A percentile compares a stretch with the other conserved stretches of the same genome.
phyloP scores from a whole-genome alignment of 2,797 vertebrate species.

The Danio tinwini region DNA sequence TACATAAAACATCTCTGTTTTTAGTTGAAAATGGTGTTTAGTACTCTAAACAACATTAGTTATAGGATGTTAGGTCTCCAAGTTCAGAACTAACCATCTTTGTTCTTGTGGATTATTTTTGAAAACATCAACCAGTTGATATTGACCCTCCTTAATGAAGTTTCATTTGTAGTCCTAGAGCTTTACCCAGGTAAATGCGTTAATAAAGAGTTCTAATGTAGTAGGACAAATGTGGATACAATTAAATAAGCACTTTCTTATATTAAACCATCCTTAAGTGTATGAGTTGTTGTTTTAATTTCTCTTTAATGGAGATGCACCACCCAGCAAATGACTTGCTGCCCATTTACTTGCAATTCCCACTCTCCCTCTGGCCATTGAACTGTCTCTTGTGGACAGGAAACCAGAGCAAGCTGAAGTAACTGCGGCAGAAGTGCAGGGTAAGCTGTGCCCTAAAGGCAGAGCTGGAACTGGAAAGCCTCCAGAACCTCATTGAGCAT shows the following conservation, averaged over 20 bases:
- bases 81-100: no score
- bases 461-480: conserved; percentile 37
- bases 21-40: no score
- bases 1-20: no score
- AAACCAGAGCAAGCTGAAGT: conserved; percentile 41
- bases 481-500: conserved; percentile 56
- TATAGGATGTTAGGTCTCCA: no score
- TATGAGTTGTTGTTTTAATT: conserved; percentile 10
- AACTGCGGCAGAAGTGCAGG: conserved; percentile 30
- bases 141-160: not conserved
- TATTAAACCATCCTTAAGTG: conserved; percentile 4
- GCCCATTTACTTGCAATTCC: conserved; percentile 39
- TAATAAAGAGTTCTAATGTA: not conserved
- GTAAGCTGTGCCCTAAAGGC: conserved; percentile 42
- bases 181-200: not conserved
- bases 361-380: conserved; percentile 30
- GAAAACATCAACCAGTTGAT: not conserved
- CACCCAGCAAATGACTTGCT: conserved; percentile 19
- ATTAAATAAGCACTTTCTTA: not conserved
- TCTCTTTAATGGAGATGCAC: conserved; percentile 12
- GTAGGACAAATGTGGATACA: not conserved
- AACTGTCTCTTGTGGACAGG: conserved; percentile 39
- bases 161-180: not conserved
- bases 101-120: not conserved
- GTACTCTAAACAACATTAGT: no score